These are phyloP conservation scores for Muschampia plurimacula DNA, from an alignment of 2,888 invertebrate genomes.

Conservation along the genomic window DNA sequence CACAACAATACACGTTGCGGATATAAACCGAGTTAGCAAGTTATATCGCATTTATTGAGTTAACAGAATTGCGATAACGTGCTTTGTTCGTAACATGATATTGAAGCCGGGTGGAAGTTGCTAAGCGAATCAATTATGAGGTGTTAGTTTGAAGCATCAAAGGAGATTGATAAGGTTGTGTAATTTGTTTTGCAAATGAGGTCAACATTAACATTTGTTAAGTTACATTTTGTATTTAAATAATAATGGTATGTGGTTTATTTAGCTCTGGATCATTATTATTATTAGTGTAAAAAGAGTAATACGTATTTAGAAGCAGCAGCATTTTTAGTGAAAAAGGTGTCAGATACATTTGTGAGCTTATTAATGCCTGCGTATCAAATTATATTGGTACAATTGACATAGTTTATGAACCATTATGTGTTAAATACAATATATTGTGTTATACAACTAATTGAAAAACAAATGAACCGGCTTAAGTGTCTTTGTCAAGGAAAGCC, in stretches of 20 bases:
- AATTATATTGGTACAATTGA: too few relatives aligned
- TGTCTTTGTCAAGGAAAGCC: too few relatives aligned
- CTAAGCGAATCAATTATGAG: constrained; percentile 21
- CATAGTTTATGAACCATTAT: too few relatives aligned
- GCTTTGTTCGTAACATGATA: constrained; percentile 13
- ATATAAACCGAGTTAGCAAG: constrained; percentile 6
- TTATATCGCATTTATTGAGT: constrained; percentile 12
- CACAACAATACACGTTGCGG: constrained; percentile 2
- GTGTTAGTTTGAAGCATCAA: constrained; percentile 18
- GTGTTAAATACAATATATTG: too few relatives aligned
- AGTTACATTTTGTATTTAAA: neutral
- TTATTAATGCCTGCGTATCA: too few relatives aligned
- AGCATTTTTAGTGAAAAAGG: too few relatives aligned
- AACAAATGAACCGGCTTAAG: too few relatives aligned
- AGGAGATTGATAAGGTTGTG: constrained; percentile 7
- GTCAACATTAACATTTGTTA: neutral
- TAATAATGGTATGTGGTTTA: neutral
- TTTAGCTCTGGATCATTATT: neutral
- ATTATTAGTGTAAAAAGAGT: too few relatives aligned
- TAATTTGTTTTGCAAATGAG: neutral
- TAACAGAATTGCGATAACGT: constrained; percentile 10
- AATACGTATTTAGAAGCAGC: too few relatives aligned
- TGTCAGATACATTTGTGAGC: too few relatives aligned
- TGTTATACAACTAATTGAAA: too few relatives aligned
- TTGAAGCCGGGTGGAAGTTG: neutral